These are phyloP conservation scores for Steatornis caripensis DNA, from an alignment of 2,113 vertebrate genomes.

Conservation along the genomic window DNA sequence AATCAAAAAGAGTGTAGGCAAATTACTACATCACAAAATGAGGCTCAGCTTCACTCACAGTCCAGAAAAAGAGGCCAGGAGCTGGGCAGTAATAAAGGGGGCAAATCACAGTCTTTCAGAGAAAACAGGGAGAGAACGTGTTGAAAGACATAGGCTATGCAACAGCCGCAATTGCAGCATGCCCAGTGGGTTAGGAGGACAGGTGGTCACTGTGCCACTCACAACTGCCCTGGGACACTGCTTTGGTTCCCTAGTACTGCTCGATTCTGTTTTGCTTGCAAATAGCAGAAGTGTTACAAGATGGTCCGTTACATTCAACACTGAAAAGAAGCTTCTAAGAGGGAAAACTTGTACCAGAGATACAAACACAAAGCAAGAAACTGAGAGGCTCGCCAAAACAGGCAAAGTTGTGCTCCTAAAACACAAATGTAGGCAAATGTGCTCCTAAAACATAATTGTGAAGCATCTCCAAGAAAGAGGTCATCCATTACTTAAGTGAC, in stretches of 20 bases:
- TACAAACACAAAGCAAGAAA: slow-evolving; percentile 1
- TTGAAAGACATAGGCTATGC: neutral
- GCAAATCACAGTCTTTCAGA: neutral
- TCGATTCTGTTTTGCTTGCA: neutral
- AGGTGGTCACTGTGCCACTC: neutral
- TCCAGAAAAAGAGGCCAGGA: neutral
- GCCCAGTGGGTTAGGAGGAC: neutral
- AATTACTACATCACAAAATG: neutral
- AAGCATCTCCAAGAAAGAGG: neutral
- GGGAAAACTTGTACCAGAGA: neutral
- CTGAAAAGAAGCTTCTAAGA: neutral
- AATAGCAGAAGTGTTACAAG: neutral
- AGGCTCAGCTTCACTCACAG: neutral
- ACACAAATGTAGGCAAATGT: neutral
- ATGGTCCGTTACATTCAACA: neutral
- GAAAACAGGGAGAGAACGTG: neutral
- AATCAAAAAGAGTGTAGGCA: neutral
- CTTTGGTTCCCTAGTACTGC: neutral
- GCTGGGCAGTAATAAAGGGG: neutral
- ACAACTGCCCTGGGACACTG: neutral
- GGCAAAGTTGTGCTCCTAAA: neutral
- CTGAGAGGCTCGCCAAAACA: neutral
- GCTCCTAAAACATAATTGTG: neutral
- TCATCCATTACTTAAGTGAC: neutral
- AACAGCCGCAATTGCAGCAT: neutral